A percentile compares a stretch with the other conserved stretches of the same genome.
Conservation (phyloP, 2,888 invertebrate species). For the Polydrusus pterygomalis region DNA sequence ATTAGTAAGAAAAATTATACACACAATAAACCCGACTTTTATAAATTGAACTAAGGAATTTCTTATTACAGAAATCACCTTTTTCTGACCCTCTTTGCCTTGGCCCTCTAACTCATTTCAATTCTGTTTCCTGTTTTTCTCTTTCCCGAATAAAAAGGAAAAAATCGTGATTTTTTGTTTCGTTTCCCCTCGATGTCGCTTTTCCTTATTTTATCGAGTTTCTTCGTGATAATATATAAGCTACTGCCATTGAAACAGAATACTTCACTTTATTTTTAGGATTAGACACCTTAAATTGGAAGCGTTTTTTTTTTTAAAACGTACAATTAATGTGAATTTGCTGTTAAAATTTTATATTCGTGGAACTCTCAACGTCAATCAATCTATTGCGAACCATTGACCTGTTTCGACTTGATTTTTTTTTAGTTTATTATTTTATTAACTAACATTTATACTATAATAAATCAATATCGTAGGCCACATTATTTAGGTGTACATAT, state of each 20-base stretch:
- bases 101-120: slow-evolving; percentile 5
- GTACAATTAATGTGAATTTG: too few species aligned
- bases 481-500: too few species aligned
- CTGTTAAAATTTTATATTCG: too few species aligned
- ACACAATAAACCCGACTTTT: background rate
- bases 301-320: too few species aligned
- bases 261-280: background rate
- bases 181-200: slow-evolving; percentile 12
- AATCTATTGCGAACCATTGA: too few species aligned
- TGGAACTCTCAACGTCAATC: too few species aligned
- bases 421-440: too few species aligned
- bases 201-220: slow-evolving; percentile 17
- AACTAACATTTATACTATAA: too few species aligned
- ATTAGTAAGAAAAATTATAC: background rate
- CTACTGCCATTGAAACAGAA: background rate
- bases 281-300: background rate
- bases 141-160: slow-evolving; percentile 1
- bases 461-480: too few species aligned
- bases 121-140: background rate
- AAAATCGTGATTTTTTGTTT: slow-evolving; percentile 18
- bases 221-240: slow-evolving; percentile 12
- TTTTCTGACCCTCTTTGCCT: background rate
- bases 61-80: background rate
- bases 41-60: background rate
- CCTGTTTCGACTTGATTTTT: too few species aligned